Base-by-base conservation (phyloP, 2,797 vertebrate genomes). In the Synanceia verrucosa region DNA sequence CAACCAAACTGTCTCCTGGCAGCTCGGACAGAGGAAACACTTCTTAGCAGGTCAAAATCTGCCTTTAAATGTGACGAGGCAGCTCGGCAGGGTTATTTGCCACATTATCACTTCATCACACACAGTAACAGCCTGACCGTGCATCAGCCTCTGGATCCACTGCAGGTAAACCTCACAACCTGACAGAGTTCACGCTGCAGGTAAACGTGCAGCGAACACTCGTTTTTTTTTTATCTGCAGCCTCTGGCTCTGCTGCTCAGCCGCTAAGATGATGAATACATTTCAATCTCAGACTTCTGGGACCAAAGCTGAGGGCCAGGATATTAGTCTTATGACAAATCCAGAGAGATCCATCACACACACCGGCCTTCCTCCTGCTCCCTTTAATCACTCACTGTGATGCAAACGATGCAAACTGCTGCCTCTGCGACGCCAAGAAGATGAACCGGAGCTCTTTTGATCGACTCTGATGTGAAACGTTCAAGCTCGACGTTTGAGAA, bases 231-330 rank as follows among this genome's bases (percentile, higher is more conserved):
- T 71, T 60, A 47, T 66, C 57, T 78, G 75, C 80, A 23, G 76
- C 41, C 37, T 65, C 77, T 72, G 83, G 77, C 67, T 66, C 76
- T 7, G 67, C 77, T 18, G 68, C 61, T 66, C 21, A 0, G 53
- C 47, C 79, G 14, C 24, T 23, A 28, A 64, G 76, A 90, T 82
- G 88, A 90, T 87, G 82, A 87, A 88, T 89, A 79, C 72, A 73
- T 88, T 89, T 91, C 82, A 89, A 83, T 88, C 81, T 88, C 76
- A 0, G 51, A 78, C 86, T 81, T 76, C 76, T 77, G 82, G 78
- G 72, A 44, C 58, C 1, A 26, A 58, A 0, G 4, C 70, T 14
- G 62, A 1, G 44, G 64, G 86, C 86, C 81, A 83, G 79, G 67
- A 75, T 43, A 69, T 84, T 81, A 52, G 62, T 88, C 86, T 85